Conservation (phyloP, 2,113 vertebrate genomes). For the Solea senegalensis region DNA sequence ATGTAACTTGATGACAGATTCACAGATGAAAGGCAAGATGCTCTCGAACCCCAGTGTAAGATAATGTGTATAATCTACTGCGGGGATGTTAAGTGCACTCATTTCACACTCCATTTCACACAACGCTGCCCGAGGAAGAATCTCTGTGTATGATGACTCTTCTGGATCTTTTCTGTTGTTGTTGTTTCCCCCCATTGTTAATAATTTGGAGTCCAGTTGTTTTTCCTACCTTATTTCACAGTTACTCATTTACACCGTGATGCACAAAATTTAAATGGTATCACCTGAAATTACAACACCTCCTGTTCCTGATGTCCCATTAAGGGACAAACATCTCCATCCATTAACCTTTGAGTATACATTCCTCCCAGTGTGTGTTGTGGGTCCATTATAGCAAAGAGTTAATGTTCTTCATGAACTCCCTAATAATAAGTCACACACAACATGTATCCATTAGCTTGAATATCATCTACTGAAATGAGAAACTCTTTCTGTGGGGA, state of each 20-base stretch:
- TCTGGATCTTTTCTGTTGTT: slow-evolving; percentile 45
- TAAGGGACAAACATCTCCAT: slow-evolving; percentile 37
- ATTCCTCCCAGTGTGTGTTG: neutral
- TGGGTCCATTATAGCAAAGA: neutral
- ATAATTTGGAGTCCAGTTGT: slow-evolving; percentile 41
- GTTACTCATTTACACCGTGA: slow-evolving; percentile 34
- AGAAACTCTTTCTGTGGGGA: neutral
- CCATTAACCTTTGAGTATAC: slow-evolving; percentile 20
- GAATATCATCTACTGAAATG: neutral
- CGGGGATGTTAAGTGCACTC: slow-evolving; percentile 80
- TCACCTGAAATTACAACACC: slow-evolving; percentile 14
- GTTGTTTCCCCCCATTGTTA: slow-evolving; percentile 47
- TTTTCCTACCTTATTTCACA: slow-evolving; percentile 17
- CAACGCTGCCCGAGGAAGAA: slow-evolving; percentile 65
- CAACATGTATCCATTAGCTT: neutral
- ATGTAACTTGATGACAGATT: slow-evolving; percentile 59
- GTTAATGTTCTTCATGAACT: neutral
- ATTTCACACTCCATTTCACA: slow-evolving; percentile 84
- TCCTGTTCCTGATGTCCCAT: slow-evolving; percentile 26
- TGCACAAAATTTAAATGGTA: slow-evolving; percentile 1
- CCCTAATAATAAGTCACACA: neutral
- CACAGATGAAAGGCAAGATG: slow-evolving; percentile 50
- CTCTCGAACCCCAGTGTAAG: slow-evolving; percentile 64
- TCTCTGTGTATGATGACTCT: slow-evolving; percentile 61
- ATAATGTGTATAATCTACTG: slow-evolving; percentile 77